phyloP scores from a whole-genome alignment of 2,888 invertebrate genomes.

The Aquatica leii region DNA sequence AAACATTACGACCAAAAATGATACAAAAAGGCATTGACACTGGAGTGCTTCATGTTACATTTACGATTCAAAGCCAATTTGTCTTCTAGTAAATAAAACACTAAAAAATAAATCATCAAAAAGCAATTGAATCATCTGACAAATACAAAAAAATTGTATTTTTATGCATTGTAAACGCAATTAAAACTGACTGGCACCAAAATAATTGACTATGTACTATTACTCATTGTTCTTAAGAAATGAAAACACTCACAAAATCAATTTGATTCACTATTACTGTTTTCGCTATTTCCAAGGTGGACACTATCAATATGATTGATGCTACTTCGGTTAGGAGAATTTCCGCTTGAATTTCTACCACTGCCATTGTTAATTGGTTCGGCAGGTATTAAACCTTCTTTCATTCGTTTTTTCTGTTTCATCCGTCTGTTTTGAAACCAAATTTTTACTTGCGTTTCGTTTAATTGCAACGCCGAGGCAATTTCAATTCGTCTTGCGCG shows the following conservation, averaged over 20 bases:
- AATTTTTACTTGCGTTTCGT: slow-evolving; percentile 96
- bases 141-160: no score
- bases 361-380: slow-evolving; percentile 61
- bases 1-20: no score
- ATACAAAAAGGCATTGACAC: no score
- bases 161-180: no score
- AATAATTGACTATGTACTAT: no score
- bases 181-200: no score
- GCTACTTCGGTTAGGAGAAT: slow-evolving; percentile 60
- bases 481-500: slow-evolving; percentile 97
- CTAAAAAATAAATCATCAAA: no score
- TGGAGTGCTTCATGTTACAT: no score
- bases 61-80: no score
- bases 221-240: no score
- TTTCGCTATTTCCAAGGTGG: slow-evolving; percentile 70
- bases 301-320: slow-evolving; percentile 58
- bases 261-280: slow-evolving; percentile 74
- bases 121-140: no score
- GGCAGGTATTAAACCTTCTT: slow-evolving; percentile 81
- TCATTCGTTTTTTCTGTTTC: slow-evolving; percentile 98
- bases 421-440: slow-evolving; percentile 99
- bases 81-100: no score
- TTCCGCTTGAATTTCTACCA: slow-evolving; percentile 54
- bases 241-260: slow-evolving; percentile 25
- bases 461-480: slow-evolving; percentile 93